phyloP scores from a whole-genome alignment of 2,113 vertebrate genomes.

The Psettodes erumei region DNA sequence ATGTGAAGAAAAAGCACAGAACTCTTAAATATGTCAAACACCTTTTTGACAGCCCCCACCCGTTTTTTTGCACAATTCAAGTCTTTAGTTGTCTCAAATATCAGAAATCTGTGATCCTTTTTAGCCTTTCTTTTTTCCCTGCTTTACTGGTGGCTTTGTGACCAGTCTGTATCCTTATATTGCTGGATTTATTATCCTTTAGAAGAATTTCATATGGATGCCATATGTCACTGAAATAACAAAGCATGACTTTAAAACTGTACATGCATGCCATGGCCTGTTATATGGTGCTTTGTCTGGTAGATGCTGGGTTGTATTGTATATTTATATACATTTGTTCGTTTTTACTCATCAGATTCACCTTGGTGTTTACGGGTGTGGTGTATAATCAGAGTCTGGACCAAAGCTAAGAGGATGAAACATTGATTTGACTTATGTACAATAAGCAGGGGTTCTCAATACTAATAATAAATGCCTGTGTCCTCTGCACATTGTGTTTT shows the following conservation, averaged over 20 bases:
- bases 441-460: background rate
- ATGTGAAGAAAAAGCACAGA: background rate
- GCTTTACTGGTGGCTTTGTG: constrained; percentile 6
- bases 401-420: background rate
- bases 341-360: background rate
- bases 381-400: background rate
- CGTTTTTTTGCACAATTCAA: background rate
- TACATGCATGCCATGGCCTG: background rate
- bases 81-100: background rate
- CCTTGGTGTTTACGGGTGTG: constrained; percentile 7
- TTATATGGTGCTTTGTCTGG: background rate
- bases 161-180: background rate
- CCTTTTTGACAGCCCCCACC: background rate
- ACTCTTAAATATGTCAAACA: background rate
- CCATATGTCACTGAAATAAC: constrained; percentile 1
- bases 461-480: background rate
- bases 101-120: background rate
- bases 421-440: background rate
- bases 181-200: background rate
- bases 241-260: background rate
- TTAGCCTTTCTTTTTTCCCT: background rate
- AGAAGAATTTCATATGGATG: constrained; percentile 1
- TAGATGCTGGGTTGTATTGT: background rate
- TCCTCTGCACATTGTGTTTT: constrained; percentile 53
- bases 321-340: background rate